A percentile compares a stretch with the other conserved stretches of the same genome.
phyloP scores from a whole-genome alignment of 2,797 vertebrate genomes.

The Megalops cyprinoides region DNA sequence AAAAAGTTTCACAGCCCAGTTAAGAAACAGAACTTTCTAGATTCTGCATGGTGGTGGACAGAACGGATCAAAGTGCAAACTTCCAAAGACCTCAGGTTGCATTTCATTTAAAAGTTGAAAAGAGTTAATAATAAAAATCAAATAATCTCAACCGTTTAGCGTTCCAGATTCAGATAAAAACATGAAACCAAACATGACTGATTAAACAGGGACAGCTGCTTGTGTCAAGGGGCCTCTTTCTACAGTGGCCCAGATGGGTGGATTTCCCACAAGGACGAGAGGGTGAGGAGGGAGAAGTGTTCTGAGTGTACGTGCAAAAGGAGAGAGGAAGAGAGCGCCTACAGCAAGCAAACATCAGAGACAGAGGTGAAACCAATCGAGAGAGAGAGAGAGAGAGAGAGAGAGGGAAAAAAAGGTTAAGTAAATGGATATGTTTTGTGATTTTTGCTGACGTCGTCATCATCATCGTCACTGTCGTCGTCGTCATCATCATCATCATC shows the following conservation, averaged over 20 bases:
- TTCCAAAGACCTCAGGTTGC: constrained; percentile 37
- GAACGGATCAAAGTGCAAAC: constrained; percentile 48
- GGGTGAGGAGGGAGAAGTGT: constrained; percentile 36
- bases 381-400: not conserved
- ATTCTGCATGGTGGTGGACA: constrained; percentile 34
- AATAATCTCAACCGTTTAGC: constrained; percentile 37
- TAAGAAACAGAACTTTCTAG: constrained; percentile 27
- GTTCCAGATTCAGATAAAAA: constrained; percentile 47
- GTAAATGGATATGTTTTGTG: constrained; percentile 70
- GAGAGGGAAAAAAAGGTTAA: constrained; percentile 41
- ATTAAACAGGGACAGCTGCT: constrained; percentile 54
- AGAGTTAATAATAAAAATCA: constrained; percentile 40
- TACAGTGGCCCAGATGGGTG: constrained; percentile 53
- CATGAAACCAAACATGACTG: constrained; percentile 36
- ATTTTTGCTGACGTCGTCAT: constrained; percentile 60
- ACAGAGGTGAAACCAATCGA: constrained; percentile 55
- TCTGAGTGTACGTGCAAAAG: constrained; percentile 49
- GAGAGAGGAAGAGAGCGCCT: constrained; percentile 48
- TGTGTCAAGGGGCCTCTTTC: constrained; percentile 49
- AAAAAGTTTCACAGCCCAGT: constrained; percentile 35
- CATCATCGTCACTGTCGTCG: constrained; percentile 47
- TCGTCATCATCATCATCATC: constrained; percentile 52
- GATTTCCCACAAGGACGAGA: constrained; percentile 6
- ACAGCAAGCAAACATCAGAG: constrained; percentile 44
- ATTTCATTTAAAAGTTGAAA: constrained; percentile 37